Percentiles rank a stretch among this genome's conserved stretches.
Evolutionary conservation across 2,888 invertebrate genomes (phyloP).

Genomic region (Agrilus mali): DNA sequence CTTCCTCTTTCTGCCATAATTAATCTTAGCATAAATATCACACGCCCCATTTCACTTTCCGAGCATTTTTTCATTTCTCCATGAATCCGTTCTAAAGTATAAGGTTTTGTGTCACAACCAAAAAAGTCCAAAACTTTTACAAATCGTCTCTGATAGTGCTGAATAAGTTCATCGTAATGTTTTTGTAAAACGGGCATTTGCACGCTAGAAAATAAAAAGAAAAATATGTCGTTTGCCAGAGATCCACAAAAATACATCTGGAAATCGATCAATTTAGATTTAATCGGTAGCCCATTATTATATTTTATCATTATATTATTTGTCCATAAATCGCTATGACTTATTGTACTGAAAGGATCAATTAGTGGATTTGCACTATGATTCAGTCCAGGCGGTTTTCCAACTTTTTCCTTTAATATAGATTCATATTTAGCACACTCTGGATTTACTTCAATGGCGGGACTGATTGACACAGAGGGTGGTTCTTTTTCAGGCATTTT

Average conservation of each 20-base stretch:
- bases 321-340: conserved; percentile 46
- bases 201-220: conserved; percentile 40
- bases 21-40: conserved; percentile 6
- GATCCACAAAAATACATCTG: conserved; percentile 39
- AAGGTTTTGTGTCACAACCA: conserved; percentile 21
- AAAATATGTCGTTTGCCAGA: conserved; percentile 38
- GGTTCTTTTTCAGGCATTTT: conserved; percentile 7
- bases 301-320: conserved; percentile 43
- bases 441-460: conserved; percentile 2
- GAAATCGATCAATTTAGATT: conserved; percentile 41
- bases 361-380: conserved; percentile 17
- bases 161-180: conserved; percentile 34
- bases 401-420: too few relatives aligned
- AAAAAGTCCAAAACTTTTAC: conserved; percentile 26
- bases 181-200: conserved; percentile 27
- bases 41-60: conserved; percentile 28
- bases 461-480: too few relatives aligned
- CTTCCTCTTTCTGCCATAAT: conserved; percentile 14
- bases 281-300: conserved; percentile 16
- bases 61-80: conserved; percentile 29
- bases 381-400: too few relatives aligned
- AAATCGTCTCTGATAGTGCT: conserved; percentile 36
- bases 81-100: conserved; percentile 29
- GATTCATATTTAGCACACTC: too few relatives aligned
- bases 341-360: conserved; percentile 38